These are phyloP conservation scores for Nymphalis io DNA, from an alignment of 1,140 invertebrate genomes.

Conservation along the genomic window DNA sequence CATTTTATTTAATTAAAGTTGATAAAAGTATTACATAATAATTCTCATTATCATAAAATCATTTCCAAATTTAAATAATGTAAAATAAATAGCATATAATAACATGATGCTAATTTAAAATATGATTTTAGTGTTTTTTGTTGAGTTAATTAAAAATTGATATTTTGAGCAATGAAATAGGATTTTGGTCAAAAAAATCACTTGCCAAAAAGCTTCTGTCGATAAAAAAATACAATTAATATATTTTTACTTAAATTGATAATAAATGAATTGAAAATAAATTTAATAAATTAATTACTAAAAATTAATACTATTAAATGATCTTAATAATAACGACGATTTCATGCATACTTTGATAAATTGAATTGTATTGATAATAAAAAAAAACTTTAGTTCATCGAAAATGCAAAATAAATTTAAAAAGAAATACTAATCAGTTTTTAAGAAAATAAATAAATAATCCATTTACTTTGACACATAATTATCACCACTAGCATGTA, in stretches of 20 bases:
- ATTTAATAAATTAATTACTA: neutral
- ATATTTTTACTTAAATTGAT: conserved; percentile 17
- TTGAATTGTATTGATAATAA: neutral
- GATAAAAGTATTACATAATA: too few relatives aligned
- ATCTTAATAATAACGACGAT: conserved; percentile 6
- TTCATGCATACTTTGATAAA: neutral
- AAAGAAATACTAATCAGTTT: neutral
- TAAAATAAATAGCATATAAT: too few relatives aligned
- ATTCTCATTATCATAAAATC: too few relatives aligned
- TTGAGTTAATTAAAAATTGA: neutral
- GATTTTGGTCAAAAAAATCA: conserved; percentile 24
- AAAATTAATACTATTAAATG: conserved; percentile 1
- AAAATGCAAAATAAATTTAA: neutral
- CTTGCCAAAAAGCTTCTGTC: conserved; percentile 31
- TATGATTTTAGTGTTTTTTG: neutral
- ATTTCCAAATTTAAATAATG: too few relatives aligned
- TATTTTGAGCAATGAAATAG: conserved; percentile 28
- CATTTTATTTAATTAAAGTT: too few relatives aligned
- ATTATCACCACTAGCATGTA: conserved; percentile 27
- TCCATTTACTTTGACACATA: conserved; percentile 33
- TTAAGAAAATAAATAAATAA: conserved; percentile 21
- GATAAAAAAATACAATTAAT: conserved; percentile 31
- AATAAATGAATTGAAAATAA: conserved; percentile 8
- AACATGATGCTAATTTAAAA: too few relatives aligned
- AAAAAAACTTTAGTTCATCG: neutral